phyloP scores from a whole-genome alignment of 2,888 invertebrate species.

The Chouioia cunea region DNA sequence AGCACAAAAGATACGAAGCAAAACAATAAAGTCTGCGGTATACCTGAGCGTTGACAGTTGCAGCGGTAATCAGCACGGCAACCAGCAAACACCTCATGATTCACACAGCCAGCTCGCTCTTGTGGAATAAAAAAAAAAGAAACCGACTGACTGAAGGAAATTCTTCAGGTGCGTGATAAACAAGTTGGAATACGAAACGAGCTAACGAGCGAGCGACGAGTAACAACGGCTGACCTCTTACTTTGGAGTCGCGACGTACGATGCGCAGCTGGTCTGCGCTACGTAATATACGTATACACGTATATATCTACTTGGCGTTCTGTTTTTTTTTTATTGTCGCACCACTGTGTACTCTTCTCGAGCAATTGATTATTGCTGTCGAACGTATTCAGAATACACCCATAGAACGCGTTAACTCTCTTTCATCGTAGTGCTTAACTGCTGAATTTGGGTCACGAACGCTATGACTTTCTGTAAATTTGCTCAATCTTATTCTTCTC shows the following conservation, averaged over 20 bases:
- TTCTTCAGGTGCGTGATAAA: too few species aligned
- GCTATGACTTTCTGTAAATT: too few species aligned
- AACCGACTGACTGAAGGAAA: too few species aligned
- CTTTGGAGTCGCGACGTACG: too few species aligned
- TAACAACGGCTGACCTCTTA: too few species aligned
- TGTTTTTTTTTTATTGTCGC: too few species aligned
- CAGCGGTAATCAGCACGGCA: not conserved
- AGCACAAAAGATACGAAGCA: not conserved
- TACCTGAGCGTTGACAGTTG: slow-evolving; percentile 36
- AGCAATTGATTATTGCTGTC: not conserved
- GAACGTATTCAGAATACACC: slow-evolving; percentile 29
- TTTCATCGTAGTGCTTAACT: not conserved
- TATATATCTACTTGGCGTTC: too few species aligned
- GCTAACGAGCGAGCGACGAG: not conserved
- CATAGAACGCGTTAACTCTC: not conserved
- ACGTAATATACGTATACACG: too few species aligned
- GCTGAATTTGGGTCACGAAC: too few species aligned
- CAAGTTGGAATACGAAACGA: not conserved
- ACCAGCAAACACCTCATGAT: slow-evolving; percentile 32
- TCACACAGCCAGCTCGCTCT: not conserved
- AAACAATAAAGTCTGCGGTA: not conserved
- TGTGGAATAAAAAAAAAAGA: too few species aligned
- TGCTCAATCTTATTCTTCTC: too few species aligned
- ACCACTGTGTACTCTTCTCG: slow-evolving; percentile 7
- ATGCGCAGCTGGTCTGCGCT: too few species aligned